phyloP scores from a whole-genome alignment of 2,797 vertebrate species.

The Taenioides sp. region DNA sequence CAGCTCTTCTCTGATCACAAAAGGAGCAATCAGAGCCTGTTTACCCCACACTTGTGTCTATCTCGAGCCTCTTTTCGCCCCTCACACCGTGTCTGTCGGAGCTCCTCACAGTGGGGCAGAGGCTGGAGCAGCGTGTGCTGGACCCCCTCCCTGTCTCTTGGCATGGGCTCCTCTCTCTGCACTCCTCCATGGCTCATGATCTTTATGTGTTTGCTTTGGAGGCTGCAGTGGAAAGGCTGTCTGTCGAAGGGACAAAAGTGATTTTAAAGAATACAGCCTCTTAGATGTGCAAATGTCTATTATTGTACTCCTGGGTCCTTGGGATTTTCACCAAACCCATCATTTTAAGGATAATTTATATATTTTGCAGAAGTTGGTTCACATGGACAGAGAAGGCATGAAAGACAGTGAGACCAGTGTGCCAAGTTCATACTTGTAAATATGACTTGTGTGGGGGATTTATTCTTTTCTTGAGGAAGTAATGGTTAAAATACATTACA shows the following conservation, averaged over 20 bases:
- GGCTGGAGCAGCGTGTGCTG: constrained; percentile 40
- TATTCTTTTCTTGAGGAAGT: constrained; percentile 9
- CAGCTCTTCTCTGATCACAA: no score
- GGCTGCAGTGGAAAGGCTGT: constrained; percentile 58
- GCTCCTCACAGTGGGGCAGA: constrained; percentile 55
- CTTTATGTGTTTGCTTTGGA: constrained; percentile 80
- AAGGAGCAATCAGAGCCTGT: constrained; percentile 13
- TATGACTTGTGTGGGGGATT: constrained; percentile 7
- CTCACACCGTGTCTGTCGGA: constrained; percentile 26
- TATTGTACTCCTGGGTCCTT: constrained; percentile 56
- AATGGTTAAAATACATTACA: constrained; percentile 7
- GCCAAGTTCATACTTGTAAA: constrained; percentile 24
- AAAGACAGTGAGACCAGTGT: constrained; percentile 18
- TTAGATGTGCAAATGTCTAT: constrained; percentile 61
- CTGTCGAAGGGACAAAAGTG: constrained; percentile 51
- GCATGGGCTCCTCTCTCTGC: constrained; percentile 58
- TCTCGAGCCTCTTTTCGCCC: background rate
- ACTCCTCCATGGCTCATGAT: constrained; percentile 65
- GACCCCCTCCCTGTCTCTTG: constrained; percentile 58
- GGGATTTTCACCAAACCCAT: constrained; percentile 52
- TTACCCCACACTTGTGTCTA: background rate
- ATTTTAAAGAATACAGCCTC: constrained; percentile 44
- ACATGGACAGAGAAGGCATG: constrained; percentile 10
- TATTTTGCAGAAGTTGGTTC: constrained; percentile 32
- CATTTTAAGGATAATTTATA: constrained; percentile 52